Conservation (phyloP, 1,140 invertebrate genomes). For the Leucophenga varia region DNA sequence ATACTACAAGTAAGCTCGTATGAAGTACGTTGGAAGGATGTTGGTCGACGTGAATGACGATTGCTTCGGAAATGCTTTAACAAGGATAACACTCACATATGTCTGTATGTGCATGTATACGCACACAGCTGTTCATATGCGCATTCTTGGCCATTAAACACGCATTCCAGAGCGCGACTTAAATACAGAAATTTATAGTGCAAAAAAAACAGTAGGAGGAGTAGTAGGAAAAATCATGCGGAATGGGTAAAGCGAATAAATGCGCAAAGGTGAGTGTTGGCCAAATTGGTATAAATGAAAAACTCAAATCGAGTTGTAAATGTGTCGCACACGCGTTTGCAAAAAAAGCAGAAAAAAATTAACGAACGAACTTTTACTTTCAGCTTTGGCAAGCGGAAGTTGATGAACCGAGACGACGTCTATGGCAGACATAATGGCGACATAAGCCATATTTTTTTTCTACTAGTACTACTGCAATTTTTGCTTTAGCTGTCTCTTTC, state of each 20-base stretch:
- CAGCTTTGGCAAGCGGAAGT: constrained; percentile 21
- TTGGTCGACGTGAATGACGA: too few species aligned
- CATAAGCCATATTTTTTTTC: constrained; percentile 15
- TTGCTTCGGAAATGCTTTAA: neutral
- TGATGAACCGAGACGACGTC: constrained; percentile 17
- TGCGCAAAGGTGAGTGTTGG: neutral
- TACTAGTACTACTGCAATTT: too few species aligned
- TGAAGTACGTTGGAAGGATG: constrained; percentile 33
- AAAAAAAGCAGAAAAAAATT: too few species aligned
- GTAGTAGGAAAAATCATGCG: too few species aligned
- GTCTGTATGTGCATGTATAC: neutral
- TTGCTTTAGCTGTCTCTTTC: constrained; percentile 21
- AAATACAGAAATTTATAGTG: constrained; percentile 48
- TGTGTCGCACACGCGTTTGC: too few species aligned
- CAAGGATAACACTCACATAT: constrained; percentile 16
- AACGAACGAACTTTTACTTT: constrained; percentile 27
- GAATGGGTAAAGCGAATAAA: constrained; percentile 1
- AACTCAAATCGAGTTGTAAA: constrained; percentile 24
- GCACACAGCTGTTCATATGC: constrained; percentile 7
- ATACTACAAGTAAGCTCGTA: too few species aligned
- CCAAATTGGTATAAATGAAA: constrained; percentile 1
- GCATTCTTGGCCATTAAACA: constrained; percentile 50
- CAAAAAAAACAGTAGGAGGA: constrained; percentile 32
- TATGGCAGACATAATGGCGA: constrained; percentile 13
- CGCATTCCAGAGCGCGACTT: constrained; percentile 37